phyloP scores from a whole-genome alignment of 92 coral and sea anemone species.

The Porites rus region DNA sequence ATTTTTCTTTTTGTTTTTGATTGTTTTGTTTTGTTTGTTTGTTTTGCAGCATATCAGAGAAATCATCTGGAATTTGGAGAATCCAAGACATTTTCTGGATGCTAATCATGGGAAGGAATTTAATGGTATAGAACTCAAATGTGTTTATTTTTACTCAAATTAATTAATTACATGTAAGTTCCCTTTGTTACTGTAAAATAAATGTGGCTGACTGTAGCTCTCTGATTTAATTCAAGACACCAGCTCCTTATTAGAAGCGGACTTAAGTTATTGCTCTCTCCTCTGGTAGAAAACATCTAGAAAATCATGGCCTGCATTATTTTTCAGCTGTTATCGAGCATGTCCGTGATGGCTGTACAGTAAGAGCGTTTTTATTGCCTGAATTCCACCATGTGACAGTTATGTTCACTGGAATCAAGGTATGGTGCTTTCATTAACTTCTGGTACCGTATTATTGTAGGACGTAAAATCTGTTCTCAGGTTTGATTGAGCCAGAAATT shows the following conservation, averaged over 20 bases:
- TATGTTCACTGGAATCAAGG: constrained; percentile 97
- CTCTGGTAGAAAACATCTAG: not conserved
- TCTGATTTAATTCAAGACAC: too few species aligned
- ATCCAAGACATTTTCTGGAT: constrained; percentile 95
- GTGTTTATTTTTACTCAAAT: not conserved
- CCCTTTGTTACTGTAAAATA: too few species aligned
- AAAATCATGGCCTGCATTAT: not conserved
- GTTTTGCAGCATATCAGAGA: constrained; percentile 82
- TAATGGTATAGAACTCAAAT: constrained; percentile 61
- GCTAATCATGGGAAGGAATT: constrained; percentile 82
- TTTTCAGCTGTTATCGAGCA: constrained; percentile 94
- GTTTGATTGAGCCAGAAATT: too few species aligned
- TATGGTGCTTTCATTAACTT: not conserved
- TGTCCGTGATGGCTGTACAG: constrained; percentile 99
- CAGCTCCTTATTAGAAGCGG: too few species aligned
- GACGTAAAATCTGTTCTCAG: too few species aligned
- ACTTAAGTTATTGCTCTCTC: too few species aligned
- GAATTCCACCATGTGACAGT: constrained; percentile 91
- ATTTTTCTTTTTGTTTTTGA: too few species aligned
- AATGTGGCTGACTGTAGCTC: too few species aligned
- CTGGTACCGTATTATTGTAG: not conserved
- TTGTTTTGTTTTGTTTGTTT: constrained; percentile 32
- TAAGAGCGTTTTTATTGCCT: constrained; percentile 93
- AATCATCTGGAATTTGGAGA: constrained; percentile 86
- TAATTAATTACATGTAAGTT: too few species aligned